Base-by-base conservation (phyloP, 2,113 vertebrate genomes). In the Periophthalmus modestus region DNA sequence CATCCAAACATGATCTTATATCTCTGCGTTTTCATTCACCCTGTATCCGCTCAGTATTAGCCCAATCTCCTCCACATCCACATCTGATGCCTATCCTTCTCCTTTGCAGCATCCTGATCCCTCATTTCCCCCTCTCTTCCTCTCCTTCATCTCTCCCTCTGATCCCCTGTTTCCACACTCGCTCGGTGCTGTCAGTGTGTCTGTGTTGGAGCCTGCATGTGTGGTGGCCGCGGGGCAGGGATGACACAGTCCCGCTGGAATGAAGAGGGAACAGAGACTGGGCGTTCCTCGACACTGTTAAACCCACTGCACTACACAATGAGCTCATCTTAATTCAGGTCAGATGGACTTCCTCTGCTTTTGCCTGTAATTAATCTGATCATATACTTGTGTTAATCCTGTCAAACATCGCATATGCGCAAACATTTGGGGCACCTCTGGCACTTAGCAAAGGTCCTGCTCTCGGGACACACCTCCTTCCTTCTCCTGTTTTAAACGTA, bases 241-340 rank as follows among this genome's bases (percentile, higher is more conserved):
- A 95, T 95, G 94, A 95, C 93, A 93, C 88, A 94, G 92, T 75
- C 88, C 87, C 70, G 82, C 88, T 94, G 94, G 94, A 95, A 95
- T 95, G 94, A 94, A 62, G 91, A 92, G 85, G 92, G 92, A 93
- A 93, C 89, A 92, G 90, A 91, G 91, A 84, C 89, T 93, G 93
- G 93, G 94, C 92, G 93, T 95, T 95, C 91, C 94, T 94, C 90
- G 90, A 88, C 90, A 92, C 92, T 93, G 92, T 94, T 94, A 94
- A 94, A 94, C 92, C 91, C 87, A 85, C 85, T 86, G 89, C 92
- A 90, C 91, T 94, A 94, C 93, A 94, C 93, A 94, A 95, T 95
- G 94, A 95, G 93, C 91, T 94, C 94, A 94, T 93, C 91, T 90
- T 94, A 94, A 94, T 94, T 94, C 93, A 93, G 93, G 87, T 94